phyloP scores from a whole-genome alignment of 2,888 invertebrate genomes.

The Yponomeuta malinellus region DNA sequence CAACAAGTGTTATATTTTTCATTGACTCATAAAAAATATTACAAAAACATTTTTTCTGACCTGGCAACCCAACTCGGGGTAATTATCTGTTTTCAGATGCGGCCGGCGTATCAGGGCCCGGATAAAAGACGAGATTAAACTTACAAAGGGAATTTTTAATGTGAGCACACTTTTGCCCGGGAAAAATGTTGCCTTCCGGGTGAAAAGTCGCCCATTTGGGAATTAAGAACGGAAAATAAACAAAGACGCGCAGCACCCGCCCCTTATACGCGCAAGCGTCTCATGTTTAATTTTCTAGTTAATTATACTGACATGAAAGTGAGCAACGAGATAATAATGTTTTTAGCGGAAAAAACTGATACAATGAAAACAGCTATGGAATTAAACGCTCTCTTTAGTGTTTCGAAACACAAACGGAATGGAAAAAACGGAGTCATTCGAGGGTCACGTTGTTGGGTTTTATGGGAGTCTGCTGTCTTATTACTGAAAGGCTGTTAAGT shows the following conservation, averaged over 20 bases:
- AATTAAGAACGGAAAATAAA: slow-evolving; percentile 27
- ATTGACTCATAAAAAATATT: too few relatives aligned
- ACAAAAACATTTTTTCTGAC: too few relatives aligned
- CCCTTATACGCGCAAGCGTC: not conserved
- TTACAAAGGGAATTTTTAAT: slow-evolving; percentile 12
- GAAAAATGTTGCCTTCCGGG: slow-evolving; percentile 8
- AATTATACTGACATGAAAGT: not conserved
- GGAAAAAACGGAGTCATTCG: too few relatives aligned
- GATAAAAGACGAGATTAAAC: slow-evolving; percentile 11
- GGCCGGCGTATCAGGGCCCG: slow-evolving; percentile 3
- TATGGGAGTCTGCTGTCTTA: too few relatives aligned
- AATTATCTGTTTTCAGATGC: slow-evolving; percentile 22
- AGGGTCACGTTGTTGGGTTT: too few relatives aligned
- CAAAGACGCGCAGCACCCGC: not conserved
- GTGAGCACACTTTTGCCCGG: slow-evolving; percentile 8
- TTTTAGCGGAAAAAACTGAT: not conserved
- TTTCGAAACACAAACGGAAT: too few relatives aligned
- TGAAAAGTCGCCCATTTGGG: slow-evolving; percentile 22
- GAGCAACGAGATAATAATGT: not conserved
- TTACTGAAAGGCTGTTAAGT: too few relatives aligned
- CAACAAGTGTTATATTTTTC: too few relatives aligned
- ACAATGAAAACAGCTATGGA: not conserved
- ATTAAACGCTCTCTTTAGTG: too few relatives aligned
- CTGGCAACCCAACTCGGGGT: slow-evolving; percentile 18
- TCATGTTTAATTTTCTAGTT: not conserved